Conservation (phyloP, 1,140 invertebrate species). For the Ruditapes philippinarum region DNA sequence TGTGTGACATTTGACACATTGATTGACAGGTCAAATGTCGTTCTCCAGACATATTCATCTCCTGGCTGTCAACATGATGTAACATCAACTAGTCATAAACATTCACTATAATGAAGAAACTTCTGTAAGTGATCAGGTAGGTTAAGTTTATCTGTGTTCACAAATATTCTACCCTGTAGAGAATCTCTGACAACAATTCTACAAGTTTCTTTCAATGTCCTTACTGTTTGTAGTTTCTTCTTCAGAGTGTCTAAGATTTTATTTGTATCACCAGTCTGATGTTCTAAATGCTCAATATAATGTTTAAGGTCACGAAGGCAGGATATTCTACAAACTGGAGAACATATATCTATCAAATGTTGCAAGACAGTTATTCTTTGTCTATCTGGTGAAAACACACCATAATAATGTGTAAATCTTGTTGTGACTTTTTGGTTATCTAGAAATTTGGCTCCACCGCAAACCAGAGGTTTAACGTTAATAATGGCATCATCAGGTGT, state of each 20-base stretch:
- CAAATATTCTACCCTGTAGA: constrained; percentile 62
- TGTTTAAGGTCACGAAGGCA: neutral
- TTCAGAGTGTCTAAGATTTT: neutral
- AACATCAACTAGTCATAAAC: constrained; percentile 5
- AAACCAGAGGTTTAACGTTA: neutral
- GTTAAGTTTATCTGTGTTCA: constrained; percentile 53
- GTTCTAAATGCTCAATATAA: neutral
- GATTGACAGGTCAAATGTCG: constrained; percentile 3
- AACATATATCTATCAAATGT: neutral
- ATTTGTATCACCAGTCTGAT: neutral
- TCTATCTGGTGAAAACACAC: neutral
- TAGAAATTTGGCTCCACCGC: constrained; percentile 1
- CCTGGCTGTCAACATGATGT: neutral
- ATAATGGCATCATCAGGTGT: neutral
- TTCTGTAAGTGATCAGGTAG: constrained; percentile 61
- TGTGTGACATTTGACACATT: constrained; percentile 11
- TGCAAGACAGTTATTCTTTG: neutral
- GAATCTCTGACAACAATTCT: constrained; percentile 48
- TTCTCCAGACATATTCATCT: neutral
- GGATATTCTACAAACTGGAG: neutral
- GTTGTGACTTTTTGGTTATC: neutral
- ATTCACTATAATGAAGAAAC: constrained; percentile 45
- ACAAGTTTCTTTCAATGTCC: constrained; percentile 57
- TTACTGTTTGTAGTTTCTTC: constrained; percentile 10
- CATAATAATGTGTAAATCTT: neutral